These are phyloP conservation scores for Tribolium freemani DNA, from an alignment of 2,888 invertebrate genomes.

Conservation along the genomic window DNA sequence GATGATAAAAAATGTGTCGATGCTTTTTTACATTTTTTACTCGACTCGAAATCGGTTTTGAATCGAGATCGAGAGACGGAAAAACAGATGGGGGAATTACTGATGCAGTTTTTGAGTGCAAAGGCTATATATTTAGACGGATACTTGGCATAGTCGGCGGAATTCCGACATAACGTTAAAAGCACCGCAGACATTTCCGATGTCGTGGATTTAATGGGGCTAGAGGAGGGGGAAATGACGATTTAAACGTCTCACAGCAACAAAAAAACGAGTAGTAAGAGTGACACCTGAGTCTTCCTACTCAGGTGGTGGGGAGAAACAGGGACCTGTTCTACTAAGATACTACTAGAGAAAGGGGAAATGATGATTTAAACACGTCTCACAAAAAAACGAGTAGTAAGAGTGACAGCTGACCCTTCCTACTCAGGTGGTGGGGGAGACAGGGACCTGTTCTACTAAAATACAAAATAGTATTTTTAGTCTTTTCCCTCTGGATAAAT, in stretches of 20 bases:
- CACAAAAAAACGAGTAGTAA: no score
- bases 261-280: not conserved
- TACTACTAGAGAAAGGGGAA: no score
- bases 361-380: no score
- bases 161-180: conserved; percentile 11
- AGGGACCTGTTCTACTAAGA: no score
- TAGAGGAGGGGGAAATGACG: not conserved
- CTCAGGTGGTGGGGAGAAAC: no score
- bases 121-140: not conserved
- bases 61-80: not conserved
- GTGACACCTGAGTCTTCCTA: no score
- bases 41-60: not conserved
- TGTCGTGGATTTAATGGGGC: not conserved
- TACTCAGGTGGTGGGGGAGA: no score
- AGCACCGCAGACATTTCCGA: conserved; percentile 11
- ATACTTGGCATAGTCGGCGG: conserved; percentile 20
- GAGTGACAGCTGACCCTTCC: no score
- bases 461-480: no score
- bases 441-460: no score
- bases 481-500: not conserved
- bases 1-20: conserved; percentile 33
- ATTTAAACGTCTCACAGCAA: not conserved
- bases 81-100: conserved; percentile 1
- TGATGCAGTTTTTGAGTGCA: not conserved
- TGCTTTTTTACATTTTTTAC: conserved; percentile 17